Evolutionary conservation across 2,797 vertebrate genomes (phyloP).

Genomic region (Urosaurus nigricauda): DNA sequence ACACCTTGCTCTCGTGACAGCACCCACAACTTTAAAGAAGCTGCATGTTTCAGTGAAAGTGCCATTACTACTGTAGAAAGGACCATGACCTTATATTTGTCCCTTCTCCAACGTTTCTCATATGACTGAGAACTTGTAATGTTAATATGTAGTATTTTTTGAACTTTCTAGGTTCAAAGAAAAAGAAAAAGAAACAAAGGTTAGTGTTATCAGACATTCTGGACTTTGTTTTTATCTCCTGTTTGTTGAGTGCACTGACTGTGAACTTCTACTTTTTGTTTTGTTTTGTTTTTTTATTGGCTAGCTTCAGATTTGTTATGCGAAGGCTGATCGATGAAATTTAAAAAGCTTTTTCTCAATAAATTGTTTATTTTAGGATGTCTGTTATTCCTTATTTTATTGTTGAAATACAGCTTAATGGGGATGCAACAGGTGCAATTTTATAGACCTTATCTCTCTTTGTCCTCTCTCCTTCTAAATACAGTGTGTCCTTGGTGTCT

Average conservation of each 20-base stretch:
- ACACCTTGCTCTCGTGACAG: constrained; percentile 85
- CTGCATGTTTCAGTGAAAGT: constrained; percentile 85
- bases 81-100: constrained; percentile 76
- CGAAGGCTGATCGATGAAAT: constrained; percentile 79
- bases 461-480: too few relatives aligned
- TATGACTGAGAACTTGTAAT: constrained; percentile 75
- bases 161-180: constrained; percentile 76
- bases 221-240: constrained; percentile 78
- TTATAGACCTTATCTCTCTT: neutral
- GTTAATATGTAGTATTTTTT: constrained; percentile 77
- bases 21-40: constrained; percentile 90
- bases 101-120: constrained; percentile 67
- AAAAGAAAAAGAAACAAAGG: constrained; percentile 68
- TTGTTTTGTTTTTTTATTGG: constrained; percentile 70
- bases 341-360: constrained; percentile 81
- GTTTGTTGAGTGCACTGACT: constrained; percentile 83
- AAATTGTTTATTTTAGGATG: constrained; percentile 89
- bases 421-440: neutral
- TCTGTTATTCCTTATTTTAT: constrained; percentile 38
- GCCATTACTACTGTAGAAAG: constrained; percentile 86
- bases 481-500: too few relatives aligned
- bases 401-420: neutral
- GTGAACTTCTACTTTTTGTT: constrained; percentile 77
- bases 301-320: constrained; percentile 82
- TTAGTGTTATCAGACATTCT: constrained; percentile 77